These are phyloP conservation scores for Cydia fagiglandana DNA, from an alignment of 1,140 invertebrate genomes.

Conservation along the genomic window DNA sequence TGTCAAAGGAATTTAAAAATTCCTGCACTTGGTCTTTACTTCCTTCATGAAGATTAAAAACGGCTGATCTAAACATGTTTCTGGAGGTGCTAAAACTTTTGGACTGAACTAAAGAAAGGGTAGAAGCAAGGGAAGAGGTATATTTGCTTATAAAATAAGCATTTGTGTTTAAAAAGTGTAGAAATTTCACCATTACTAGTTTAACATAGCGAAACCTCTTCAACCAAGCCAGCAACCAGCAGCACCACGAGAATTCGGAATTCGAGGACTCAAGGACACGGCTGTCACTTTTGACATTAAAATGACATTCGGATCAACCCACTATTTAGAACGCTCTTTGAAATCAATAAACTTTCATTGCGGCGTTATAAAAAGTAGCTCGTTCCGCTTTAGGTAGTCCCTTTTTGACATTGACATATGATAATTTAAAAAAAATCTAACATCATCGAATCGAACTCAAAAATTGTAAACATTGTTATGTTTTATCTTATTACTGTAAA, in stretches of 20 bases:
- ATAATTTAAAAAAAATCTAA: too few relatives aligned
- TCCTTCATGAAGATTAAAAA: constrained; percentile 66
- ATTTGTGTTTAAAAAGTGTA: constrained; percentile 19
- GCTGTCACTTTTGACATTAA: constrained; percentile 39
- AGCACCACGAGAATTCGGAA: constrained; percentile 8
- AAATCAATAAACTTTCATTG: not conserved
- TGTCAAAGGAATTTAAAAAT: constrained; percentile 88
- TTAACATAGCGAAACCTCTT: not conserved
- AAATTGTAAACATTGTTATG: too few relatives aligned
- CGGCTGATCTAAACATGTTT: constrained; percentile 70
- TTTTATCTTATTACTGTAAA: too few relatives aligned
- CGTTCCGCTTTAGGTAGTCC: not conserved
- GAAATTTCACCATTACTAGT: constrained; percentile 24
- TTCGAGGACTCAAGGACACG: constrained; percentile 30
- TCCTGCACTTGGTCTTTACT: constrained; percentile 79
- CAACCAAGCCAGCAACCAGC: not conserved
- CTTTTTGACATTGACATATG: not conserved
- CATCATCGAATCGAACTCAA: too few relatives aligned
- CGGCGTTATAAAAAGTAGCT: not conserved
- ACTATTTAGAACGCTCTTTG: not conserved
- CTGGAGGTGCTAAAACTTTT: constrained; percentile 40
- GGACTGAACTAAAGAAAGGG: constrained; percentile 3
- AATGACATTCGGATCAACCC: constrained; percentile 35
- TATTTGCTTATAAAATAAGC: not conserved
- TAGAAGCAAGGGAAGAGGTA: not conserved